Base-by-base conservation (phyloP, 1,140 invertebrate species). In the Cotesia typhae region DNA sequence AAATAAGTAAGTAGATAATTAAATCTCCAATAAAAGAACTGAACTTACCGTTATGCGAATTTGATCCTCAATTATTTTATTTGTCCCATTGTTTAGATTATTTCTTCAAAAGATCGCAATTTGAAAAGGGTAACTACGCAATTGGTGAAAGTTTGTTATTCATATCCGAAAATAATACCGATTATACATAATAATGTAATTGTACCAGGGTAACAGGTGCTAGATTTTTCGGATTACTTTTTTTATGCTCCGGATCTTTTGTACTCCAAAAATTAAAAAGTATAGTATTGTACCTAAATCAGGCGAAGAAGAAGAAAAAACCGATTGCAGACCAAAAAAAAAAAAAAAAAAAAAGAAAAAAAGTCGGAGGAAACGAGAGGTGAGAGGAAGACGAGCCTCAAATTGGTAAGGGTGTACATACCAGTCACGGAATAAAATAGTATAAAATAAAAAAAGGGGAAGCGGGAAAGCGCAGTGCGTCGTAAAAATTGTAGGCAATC, bases 331-430 rank as follows among this genome's bases (percentile, higher is more conserved):
- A 14, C 14, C 14, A 14, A 14, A 14, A 14, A n/a, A n/a, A n/a
- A n/a, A n/a, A n/a, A n/a, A n/a, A n/a, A n/a, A n/a, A n/a, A n/a
- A n/a, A n/a, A n/a, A n/a, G n/a, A n/a, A n/a, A n/a, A 59, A 59
- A 7, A 4, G 52, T 20, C n/a, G 37, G 51, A 63, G 59, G 47
- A 37, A 37, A 7, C 9, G 12, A 63, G 35, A 71, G 61, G 35
- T 35, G 52, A 67, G 60, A 59, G 35, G 61, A 63, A 67, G 60
- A 59, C 28, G 67, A 66, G 67, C 71, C 71, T 72, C 1, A 28
- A 28, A 28, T 72, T 55, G 64, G 14, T 47, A 17, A 51, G 67
- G 64, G 63, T 61, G 55, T 72, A 51, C 63, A 52, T 59, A 63
- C 14, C 28, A 60, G 59, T 35, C 9, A 60, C 59, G 20, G 17